Base-by-base conservation (phyloP, 37 sponge, comb jelly and placozoan genomes). In the Theonella swinhoei region DNA sequence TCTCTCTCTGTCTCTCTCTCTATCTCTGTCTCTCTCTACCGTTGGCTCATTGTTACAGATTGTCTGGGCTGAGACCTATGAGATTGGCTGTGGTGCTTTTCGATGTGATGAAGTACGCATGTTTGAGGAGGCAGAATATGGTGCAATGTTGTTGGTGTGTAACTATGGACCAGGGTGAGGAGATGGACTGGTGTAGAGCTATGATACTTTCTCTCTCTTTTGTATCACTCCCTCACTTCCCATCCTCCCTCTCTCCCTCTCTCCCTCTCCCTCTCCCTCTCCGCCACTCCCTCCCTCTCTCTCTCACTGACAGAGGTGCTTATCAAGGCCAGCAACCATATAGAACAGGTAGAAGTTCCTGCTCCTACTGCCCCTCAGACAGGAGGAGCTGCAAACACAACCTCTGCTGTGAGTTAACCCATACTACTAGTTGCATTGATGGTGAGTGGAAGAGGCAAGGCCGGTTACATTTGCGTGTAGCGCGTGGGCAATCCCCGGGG, bases 161-260 rank as follows among this genome's bases (percentile, higher is more conserved):
- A 23, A 72, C 72, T 81, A 81, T 60, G 82, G 82, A 17, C 82
- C 82, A 28, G 82, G 82, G 82, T 81, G 61, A 81, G 28, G 7
- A 25, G 28, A 19, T 69, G 33, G 17, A 58, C 60, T 58, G 60
- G 17, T 63, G n/a, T n/a, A n/a, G n/a, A n/a, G n/a, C n/a, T 63
- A 7, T 28, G 3, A 28, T 63, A 5, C 9, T 28, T 63, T 28
- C 9, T 63, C 64, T 7, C 9, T 28, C 24, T n/a, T 63, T 5
- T 3, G 24, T 63, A 3, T 5, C 1, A 28, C 9, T 28, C 64
- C 26, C 3, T 63, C 8, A 63, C 64, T 63, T 5, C 9, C 26
- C 8, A 3, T 2, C 1, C 64, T 9, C 64, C 64, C 64, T 7
- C 64, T 28, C 9, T 28, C 64, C 64, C 64, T 7, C 64, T 7